These are phyloP conservation scores for Drosophila melanosoma DNA, from an alignment of 2,888 invertebrate species.

Conservation along the genomic window DNA sequence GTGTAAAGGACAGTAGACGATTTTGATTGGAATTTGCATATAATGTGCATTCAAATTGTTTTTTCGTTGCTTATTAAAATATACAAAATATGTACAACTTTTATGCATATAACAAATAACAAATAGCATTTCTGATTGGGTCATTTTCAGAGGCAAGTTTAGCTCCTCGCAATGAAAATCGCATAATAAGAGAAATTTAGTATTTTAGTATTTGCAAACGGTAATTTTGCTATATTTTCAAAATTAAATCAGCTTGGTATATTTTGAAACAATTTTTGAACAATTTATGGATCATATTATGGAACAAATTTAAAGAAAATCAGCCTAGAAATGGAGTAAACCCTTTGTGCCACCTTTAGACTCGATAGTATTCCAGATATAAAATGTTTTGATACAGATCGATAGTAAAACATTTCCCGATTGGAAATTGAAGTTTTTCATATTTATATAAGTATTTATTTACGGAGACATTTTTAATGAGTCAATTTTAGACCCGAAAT, in stretches of 20 bases:
- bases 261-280: not conserved
- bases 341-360: not conserved
- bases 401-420: not conserved
- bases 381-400: not conserved
- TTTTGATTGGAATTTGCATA: constrained; percentile 12
- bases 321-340: fast-evolving
- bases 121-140: not conserved
- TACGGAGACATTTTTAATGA: too few relatives aligned
- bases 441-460: not conserved
- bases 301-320: not conserved
- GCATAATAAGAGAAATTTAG: not conserved
- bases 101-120: not conserved
- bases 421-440: not conserved
- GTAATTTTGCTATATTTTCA: too few relatives aligned
- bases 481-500: too few relatives aligned
- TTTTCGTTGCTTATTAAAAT: constrained; percentile 27
- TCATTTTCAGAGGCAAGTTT: not conserved
- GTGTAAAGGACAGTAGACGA: not conserved
- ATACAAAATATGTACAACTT: constrained; percentile 1
- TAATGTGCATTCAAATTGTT: constrained; percentile 15
- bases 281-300: not conserved
- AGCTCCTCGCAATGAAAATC: not conserved
- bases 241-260: too few relatives aligned
- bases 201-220: not conserved
- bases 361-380: not conserved